Evolutionary conservation across 2,113 vertebrate species (phyloP), one percentile per base, ranked within the genome.

Genomic region (Erinaceus europaeus): DNA sequence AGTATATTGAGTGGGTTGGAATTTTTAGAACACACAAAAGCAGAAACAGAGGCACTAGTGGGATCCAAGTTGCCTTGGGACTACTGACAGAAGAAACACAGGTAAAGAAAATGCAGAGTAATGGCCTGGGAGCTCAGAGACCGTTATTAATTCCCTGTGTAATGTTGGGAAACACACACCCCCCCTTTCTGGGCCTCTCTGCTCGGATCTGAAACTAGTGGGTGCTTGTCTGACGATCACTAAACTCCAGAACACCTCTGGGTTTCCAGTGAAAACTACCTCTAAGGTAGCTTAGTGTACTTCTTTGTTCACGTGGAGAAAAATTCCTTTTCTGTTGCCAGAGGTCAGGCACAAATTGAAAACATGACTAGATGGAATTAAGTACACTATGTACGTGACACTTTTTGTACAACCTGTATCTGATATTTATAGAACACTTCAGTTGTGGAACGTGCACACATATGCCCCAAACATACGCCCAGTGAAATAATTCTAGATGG

Each of bases 361-460:
- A 94, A 89, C 87, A 85, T 86, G 59, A 46, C 90, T 91, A 85
- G 89, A 69, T 90, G 75, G 78, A 93, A 94, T 90, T 90, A 94
- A 87, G 90, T 87, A 89, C 36, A 81, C 71, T 40, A 4, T 84
- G 88, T 94, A 92, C 85, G 62, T 92, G 93, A 69, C 61, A 46
- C 71, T 48, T 67, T 90, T 76, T 77, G 91, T 93, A 91, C 93
- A 89, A 36, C 67, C 72, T 53, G 14, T 59, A 65, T 93, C 92
- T 83, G 90, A 72, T 95, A 94, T 93, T 94, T 94, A 93, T 93
- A 95, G 94, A 95, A 76, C 85, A 91, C 89, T 91, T 88, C 55
- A 62, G 65, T 85, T 76, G 71, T 46, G 3, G 90, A 92, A 91
- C 83, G 0, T 93, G 92, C 85, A 88, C 75, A 83, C 91, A 89